Base-by-base conservation (phyloP, 2,797 vertebrate genomes). In the Hippopotamyrus pictus region DNA sequence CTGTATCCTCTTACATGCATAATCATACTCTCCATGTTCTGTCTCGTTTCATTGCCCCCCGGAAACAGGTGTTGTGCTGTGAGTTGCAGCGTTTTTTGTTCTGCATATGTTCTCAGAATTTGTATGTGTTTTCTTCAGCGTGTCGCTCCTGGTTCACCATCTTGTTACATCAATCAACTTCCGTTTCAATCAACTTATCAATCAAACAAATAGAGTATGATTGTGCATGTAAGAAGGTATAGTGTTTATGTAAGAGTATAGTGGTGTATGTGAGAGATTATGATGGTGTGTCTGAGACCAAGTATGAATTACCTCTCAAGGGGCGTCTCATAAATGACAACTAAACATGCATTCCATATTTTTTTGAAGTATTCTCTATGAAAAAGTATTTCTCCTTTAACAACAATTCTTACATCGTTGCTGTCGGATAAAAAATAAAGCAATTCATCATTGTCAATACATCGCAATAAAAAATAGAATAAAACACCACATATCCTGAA, bases 391-490 rank as follows among this genome's bases (percentile, higher is more conserved):
- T 85, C 29, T 25, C 54, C 22, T 46, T 37, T 33, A 41, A 5
- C 57, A 51, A 22, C 48, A 89, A 83, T 22, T 14, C 29, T 41
- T 50, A 54, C 73, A 69, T 90, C 51, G 79, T 46, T 88, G 57
- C 79, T 6, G 6, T 17, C 54, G 54, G 83, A 54, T 33, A 69
- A 89, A 29, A 50, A 54, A 22, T 69, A 69, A 44, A 12, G n/a
- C 41, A 48, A 57, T 84, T 84, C 54, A 25, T 85, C 79, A 89
- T 84, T 84, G 37, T 89, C 25, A 33, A 59, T 48, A 44, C 33
- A 48, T 84, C 5, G 0, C 82, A 84, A 90, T 84, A 22, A 86
- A 86, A 86, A 86, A 86, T 54, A 65, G 44, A 50, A 85, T 48
- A 84, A 85, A 85, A 50, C 25, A 69, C 51, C 8, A 29, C 53